Evolutionary conservation across 1,140 invertebrate genomes (phyloP).

Genomic region (Drosophila chauvacae): DNA sequence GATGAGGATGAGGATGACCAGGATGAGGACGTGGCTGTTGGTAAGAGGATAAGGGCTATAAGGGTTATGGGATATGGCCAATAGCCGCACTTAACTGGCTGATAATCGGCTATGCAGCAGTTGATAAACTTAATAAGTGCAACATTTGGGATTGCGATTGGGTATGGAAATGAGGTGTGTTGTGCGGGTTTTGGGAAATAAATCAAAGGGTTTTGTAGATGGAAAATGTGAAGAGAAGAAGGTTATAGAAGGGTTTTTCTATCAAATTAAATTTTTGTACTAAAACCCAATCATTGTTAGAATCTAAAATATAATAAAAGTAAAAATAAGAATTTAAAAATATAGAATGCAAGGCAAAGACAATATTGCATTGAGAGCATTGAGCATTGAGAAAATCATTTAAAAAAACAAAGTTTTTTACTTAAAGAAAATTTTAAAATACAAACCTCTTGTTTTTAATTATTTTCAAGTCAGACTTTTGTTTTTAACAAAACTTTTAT

Average conservation of each 20-base stretch:
- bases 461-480: neutral
- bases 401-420: neutral
- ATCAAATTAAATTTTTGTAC: neutral
- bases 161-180: neutral
- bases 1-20: neutral
- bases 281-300: no score
- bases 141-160: neutral
- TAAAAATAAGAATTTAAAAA: neutral
- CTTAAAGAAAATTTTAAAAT: neutral
- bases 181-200: slow-evolving; percentile 1
- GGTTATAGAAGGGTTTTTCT: neutral
- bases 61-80: slow-evolving; percentile 23
- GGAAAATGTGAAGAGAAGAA: neutral
- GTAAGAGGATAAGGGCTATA: slow-evolving; percentile 20
- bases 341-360: neutral
- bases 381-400: no score
- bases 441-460: no score
- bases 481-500: neutral
- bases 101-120: slow-evolving; percentile 37
- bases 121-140: slow-evolving; percentile 35
- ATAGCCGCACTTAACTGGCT: slow-evolving; percentile 27
- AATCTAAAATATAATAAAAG: neutral
- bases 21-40: neutral
- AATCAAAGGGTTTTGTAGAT: neutral
- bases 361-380: neutral